Conservation (phyloP, 2,113 vertebrate genomes). For the zebrafish (Danio rerio) region GRCz12tu NC_133200.1:14384501-14385000, state of each 20-base stretch:
- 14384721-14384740: too few relatives aligned
- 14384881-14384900: slow-evolving; percentile 68
- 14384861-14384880: slow-evolving; percentile 30
- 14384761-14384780: too few relatives aligned
- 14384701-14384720: neutral
- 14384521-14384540: too few relatives aligned
- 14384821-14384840: slow-evolving; percentile 8
- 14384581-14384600: neutral
- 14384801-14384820: neutral
- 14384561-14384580: neutral
- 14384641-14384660: too few relatives aligned
- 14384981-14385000: neutral
- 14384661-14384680: too few relatives aligned
- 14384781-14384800: too few relatives aligned
- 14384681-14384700: neutral
- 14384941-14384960: slow-evolving; percentile 63
- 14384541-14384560: slow-evolving; percentile 1
- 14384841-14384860: slow-evolving; percentile 20
- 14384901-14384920: slow-evolving; percentile 71
- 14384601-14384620: too few relatives aligned
- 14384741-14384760: too few relatives aligned
- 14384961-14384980: slow-evolving; percentile 46
- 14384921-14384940: slow-evolving; percentile 63
- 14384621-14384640: too few relatives aligned
- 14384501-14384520: too few relatives aligned